A percentile compares a stretch with the other conserved stretches of the same genome.
phyloP scores from a whole-genome alignment of 2,797 vertebrate genomes.

The Sciaenops ocellatus region DNA sequence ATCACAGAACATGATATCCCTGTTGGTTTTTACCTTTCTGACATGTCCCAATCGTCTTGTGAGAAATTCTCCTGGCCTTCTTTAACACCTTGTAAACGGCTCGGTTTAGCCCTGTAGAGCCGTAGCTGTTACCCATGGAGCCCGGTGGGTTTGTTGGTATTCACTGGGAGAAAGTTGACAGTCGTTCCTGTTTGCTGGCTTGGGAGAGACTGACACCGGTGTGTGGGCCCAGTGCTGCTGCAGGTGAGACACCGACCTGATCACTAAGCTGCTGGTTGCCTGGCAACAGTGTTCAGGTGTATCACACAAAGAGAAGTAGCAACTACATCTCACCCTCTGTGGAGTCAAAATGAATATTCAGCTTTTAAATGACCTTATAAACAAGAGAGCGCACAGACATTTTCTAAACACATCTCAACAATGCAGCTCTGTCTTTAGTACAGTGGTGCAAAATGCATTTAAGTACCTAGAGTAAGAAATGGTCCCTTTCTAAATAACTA shows the following conservation, averaged over 20 bases:
- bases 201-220: conserved; percentile 27
- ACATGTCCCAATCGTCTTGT: conserved; percentile 87
- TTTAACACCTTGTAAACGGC: conserved; percentile 52
- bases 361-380: not conserved
- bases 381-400: not conserved
- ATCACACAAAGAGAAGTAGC: conserved; percentile 2
- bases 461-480: not conserved
- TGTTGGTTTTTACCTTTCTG: conserved; percentile 88
- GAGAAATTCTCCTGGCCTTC: conserved; percentile 54
- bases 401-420: not conserved
- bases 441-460: not conserved
- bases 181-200: conserved; percentile 13
- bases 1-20: not conserved
- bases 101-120: conserved; percentile 49
- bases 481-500: not conserved
- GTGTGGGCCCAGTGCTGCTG: conserved; percentile 24
- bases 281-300: conserved; percentile 63
- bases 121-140: conserved; percentile 78
- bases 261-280: conserved; percentile 67
- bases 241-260: conserved; percentile 43
- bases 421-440: not conserved
- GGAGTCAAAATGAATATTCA: not conserved
- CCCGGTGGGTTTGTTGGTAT: conserved; percentile 33
- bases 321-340: not conserved
- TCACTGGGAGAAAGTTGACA: conserved; percentile 31